phyloP scores from a whole-genome alignment of 2,113 vertebrate genomes.

The Lycocorax pyrrhopterus region DNA sequence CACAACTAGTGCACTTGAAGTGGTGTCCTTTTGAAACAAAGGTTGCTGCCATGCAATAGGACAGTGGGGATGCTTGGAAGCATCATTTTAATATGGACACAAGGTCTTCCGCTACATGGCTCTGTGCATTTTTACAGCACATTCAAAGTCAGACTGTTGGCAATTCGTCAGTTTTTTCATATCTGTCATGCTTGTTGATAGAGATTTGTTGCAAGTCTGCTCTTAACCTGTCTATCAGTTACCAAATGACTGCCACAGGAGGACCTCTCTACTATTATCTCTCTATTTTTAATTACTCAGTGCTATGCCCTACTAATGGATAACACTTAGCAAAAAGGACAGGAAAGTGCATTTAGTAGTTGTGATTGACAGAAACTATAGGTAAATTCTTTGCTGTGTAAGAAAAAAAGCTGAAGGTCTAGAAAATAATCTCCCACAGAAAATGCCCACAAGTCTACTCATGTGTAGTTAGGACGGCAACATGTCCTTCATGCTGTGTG shows the following conservation, averaged over 20 bases:
- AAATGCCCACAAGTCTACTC: neutral
- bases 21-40: neutral
- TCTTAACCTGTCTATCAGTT: neutral
- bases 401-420: neutral
- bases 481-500: neutral
- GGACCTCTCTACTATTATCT: neutral
- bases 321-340: neutral
- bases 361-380: neutral
- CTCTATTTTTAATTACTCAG: neutral
- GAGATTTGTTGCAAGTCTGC: neutral
- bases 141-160: neutral
- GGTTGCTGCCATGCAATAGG: neutral
- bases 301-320: neutral
- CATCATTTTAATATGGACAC: neutral
- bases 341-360: neutral
- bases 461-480: neutral
- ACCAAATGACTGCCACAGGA: neutral
- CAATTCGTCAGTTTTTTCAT: neutral
- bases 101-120: neutral
- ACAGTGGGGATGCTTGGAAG: neutral
- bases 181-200: neutral
- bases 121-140: neutral
- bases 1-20: neutral
- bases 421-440: neutral
- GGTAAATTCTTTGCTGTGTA: neutral